Evolutionary conservation across 2,113 vertebrate genomes (phyloP).

Genomic region (Phyllopteryx taeniolatus): DNA sequence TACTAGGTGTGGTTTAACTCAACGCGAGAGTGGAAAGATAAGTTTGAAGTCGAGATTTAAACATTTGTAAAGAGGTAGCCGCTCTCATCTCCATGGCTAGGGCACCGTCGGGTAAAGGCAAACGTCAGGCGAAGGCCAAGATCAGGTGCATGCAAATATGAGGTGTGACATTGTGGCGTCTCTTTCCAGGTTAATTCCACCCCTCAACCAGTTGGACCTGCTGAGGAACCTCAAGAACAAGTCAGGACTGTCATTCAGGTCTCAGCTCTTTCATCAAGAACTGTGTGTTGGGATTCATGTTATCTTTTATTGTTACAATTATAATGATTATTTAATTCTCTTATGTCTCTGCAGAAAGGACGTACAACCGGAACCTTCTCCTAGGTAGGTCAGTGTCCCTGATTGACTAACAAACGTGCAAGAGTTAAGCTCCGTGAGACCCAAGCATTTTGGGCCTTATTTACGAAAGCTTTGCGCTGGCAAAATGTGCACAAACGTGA

Average conservation of each 20-base stretch:
- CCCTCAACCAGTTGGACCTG: constrained; percentile 93
- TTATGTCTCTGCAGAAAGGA: constrained; percentile 83
- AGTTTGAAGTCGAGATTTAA: background rate
- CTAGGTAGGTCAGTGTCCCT: constrained; percentile 79
- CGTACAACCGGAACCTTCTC: constrained; percentile 85
- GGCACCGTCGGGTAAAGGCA: background rate
- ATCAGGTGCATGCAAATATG: background rate
- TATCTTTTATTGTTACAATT: background rate
- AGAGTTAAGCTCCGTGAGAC: background rate
- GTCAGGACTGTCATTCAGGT: constrained; percentile 97
- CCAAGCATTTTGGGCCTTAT: no score
- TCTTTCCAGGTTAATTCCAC: constrained; percentile 85
- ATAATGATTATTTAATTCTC: background rate
- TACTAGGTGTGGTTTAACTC: no score
- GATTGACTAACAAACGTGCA: background rate
- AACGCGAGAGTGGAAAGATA: no score
- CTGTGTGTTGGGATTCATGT: background rate
- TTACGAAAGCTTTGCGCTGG: no score
- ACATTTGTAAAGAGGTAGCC: background rate
- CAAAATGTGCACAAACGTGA: background rate
- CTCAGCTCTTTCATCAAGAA: background rate
- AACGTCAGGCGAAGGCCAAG: background rate
- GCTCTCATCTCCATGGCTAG: no score
- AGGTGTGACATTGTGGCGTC: background rate
- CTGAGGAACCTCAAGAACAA: constrained; percentile 96